Evolutionary conservation across 1,140 invertebrate genomes (phyloP).

Genomic region (Bombus breviceps): DNA sequence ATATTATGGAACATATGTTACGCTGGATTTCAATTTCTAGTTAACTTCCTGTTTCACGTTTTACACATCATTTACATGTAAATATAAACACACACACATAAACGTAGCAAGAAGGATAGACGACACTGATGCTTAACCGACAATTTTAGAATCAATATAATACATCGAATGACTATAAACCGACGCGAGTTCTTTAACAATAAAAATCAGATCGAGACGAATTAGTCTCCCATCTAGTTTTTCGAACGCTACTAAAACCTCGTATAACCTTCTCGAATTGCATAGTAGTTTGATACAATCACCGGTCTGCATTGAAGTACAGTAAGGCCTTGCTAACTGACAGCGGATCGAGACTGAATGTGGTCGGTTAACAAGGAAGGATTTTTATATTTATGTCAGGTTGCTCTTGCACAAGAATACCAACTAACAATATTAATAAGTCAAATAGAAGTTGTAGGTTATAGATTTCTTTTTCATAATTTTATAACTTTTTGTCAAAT

Average conservation of each 20-base stretch:
- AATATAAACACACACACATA: conserved; percentile 15
- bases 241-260: not conserved
- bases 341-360: not conserved
- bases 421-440: not conserved
- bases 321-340: not conserved
- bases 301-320: conserved; percentile 3
- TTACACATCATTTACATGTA: not conserved
- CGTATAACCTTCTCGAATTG: conserved; percentile 20
- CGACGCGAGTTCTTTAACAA: too few relatives aligned
- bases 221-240: not conserved
- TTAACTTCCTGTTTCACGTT: not conserved
- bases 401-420: not conserved
- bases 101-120: not conserved
- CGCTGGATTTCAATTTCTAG: not conserved
- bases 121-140: not conserved
- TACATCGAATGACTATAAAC: not conserved
- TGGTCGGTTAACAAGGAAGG: not conserved
- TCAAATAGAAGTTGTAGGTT: not conserved
- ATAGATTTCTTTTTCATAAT: not conserved
- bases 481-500: not conserved
- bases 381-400: not conserved
- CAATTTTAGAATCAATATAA: not conserved
- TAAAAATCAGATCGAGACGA: not conserved
- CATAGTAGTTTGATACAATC: conserved; percentile 3
- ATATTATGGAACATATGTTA: conserved; percentile 21